Base-by-base conservation (phyloP, 2,888 invertebrate species). In the Troides helena region DNA sequence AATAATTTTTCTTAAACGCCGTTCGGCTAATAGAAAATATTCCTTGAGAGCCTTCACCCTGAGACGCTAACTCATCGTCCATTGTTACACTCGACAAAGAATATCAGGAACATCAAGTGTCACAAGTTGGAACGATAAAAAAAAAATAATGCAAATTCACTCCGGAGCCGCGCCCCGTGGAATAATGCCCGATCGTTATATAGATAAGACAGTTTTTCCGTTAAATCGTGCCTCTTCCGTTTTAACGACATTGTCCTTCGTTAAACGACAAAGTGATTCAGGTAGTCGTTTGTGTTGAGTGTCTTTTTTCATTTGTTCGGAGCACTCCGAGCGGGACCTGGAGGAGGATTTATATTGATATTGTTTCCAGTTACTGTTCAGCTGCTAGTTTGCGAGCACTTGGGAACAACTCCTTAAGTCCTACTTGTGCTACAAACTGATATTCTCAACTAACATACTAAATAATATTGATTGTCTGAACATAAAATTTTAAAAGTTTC, bases 91-190 rank as follows among this genome's bases (percentile, higher is more conserved):
- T 64, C 74, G 76, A 88, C 86, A 88, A 88, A 83, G 84, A 81
- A 78, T 75, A 76, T 76, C 74, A 77, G 68, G 78, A 81, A 81
- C 83, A 80, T 84, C 87, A 83, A 87, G 87, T 88, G 87, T 85
- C 87, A 84, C 81, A 77, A 77, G 74, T 75, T 79, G 80, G 79
- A 84, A 82, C 83, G 86, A 85, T 86, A 87, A 90, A 90, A 87
- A 87, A 90, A 90, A 90, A 89, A 88, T 89, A 89, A 90, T 89
- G 90, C 87, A 88, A 85, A 89, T 88, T 89, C 89, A 90, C 86
- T 86, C 78, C 78, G 76, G 77, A 75, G 75, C 76, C 76, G 79
- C 79, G 78, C 81, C 77, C 74, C 79, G 75, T 76, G 81, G 81
- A 83, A 81, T 87, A 88, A 88, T 85, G 86, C 77, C 80, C 81